Evolutionary conservation across 64 coral and sea anemone species (phyloP).

Genomic region (Astreopora myriophthalma): DNA sequence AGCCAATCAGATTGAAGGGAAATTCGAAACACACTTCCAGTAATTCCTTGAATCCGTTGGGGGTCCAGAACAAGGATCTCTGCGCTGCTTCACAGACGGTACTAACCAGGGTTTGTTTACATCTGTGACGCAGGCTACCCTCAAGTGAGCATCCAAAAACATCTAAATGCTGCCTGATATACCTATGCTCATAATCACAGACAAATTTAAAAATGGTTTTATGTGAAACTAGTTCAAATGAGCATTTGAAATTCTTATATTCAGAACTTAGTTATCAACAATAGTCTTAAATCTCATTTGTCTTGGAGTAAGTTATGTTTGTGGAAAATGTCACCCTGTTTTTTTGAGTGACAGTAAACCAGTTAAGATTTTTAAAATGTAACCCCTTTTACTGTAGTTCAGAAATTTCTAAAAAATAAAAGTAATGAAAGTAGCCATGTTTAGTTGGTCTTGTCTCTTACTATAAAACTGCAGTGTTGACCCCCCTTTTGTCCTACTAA

Average conservation of each 20-base stretch:
- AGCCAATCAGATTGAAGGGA: no score
- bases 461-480: no score
- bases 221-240: not conserved
- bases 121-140: not conserved
- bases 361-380: not conserved
- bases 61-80: no score
- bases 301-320: not conserved
- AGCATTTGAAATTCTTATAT: not conserved
- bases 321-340: not conserved
- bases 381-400: not conserved
- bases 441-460: not conserved
- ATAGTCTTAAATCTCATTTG: no score
- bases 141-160: not conserved
- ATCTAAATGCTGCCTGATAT: not conserved
- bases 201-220: not conserved
- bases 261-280: no score
- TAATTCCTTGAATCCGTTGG: no score
- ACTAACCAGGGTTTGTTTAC: no score
- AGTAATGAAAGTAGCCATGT: not conserved
- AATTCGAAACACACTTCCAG: no score
- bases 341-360: not conserved
- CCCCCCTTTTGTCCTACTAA: no score
- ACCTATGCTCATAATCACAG: not conserved
- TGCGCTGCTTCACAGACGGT: no score
- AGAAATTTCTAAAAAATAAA: constrained; percentile 38